Evolutionary conservation across 2,113 vertebrate genomes (phyloP).

Genomic region (Vidua chalybeata): DNA sequence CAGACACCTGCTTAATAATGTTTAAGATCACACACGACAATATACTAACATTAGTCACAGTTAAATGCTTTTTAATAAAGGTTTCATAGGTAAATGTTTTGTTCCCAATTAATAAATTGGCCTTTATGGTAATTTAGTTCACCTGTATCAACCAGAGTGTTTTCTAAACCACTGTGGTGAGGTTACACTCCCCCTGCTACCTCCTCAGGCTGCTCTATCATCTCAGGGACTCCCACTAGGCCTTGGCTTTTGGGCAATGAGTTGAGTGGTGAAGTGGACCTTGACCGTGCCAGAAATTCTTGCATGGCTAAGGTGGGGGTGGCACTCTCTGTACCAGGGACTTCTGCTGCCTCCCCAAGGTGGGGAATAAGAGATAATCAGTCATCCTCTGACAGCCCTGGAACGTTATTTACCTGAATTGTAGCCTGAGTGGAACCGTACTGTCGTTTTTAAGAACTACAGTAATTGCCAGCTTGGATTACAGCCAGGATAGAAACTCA

Average conservation of each 20-base stretch:
- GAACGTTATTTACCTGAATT: neutral
- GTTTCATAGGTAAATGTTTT: neutral
- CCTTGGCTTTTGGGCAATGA: neutral
- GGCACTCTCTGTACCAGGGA: neutral
- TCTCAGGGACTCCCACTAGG: neutral
- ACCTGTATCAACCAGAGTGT: neutral
- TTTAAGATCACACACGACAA: neutral
- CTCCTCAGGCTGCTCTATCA: neutral
- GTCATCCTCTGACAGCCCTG: neutral
- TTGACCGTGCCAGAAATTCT: neutral
- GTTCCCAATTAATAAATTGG: neutral
- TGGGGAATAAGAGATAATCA: neutral
- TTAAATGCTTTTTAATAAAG: neutral
- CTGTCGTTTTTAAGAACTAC: neutral
- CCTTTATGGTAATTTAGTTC: neutral
- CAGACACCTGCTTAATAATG: neutral
- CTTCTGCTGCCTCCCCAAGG: neutral
- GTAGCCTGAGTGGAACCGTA: neutral
- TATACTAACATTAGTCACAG: constrained; percentile 7
- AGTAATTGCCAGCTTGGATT: neutral
- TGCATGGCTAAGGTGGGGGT: neutral
- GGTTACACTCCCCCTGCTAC: too few relatives aligned
- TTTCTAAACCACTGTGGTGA: neutral
- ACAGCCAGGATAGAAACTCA: neutral
- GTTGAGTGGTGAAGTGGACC: neutral